Percentiles rank a stretch among this genome's conserved stretches.
Conservation (phyloP, 2,888 invertebrate species). For the Ennomos erosarius region DNA sequence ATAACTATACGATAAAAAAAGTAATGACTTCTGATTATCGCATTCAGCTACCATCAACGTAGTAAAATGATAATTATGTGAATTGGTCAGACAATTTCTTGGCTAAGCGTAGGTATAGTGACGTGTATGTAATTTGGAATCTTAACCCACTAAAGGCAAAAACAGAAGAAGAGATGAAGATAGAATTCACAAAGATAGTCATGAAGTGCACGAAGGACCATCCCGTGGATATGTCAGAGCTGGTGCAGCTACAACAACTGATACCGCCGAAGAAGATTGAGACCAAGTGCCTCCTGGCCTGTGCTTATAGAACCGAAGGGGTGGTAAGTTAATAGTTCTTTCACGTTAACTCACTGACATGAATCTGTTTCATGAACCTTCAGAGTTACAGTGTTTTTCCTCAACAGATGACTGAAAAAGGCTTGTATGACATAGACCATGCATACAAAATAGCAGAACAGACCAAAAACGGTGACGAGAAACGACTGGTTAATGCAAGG, state of each 20-base stretch:
- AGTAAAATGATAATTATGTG: too few species aligned
- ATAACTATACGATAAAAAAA: too few species aligned
- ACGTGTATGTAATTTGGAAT: too few species aligned
- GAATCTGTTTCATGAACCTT: too few species aligned
- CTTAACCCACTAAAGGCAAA: conserved; percentile 41
- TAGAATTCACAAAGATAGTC: conserved; percentile 56
- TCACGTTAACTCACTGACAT: too few species aligned
- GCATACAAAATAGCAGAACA: conserved; percentile 64
- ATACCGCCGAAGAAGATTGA: conserved; percentile 68
- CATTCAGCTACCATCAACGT: too few species aligned
- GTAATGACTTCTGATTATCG: too few species aligned
- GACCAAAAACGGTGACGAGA: conserved; percentile 66
- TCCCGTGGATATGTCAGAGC: conserved; percentile 62
- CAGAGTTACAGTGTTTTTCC: too few species aligned
- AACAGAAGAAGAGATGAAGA: conserved; percentile 67
- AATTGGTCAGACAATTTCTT: too few species aligned
- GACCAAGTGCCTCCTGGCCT: conserved; percentile 77
- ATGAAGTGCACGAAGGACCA: conserved; percentile 65
- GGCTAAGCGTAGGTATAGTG: too few species aligned
- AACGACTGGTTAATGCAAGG: conserved; percentile 60
- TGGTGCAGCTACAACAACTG: conserved; percentile 57
- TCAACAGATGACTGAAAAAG: conserved; percentile 58
- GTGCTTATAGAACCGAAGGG: conserved; percentile 70
- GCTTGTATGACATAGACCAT: conserved; percentile 59
- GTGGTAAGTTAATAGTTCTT: conserved; percentile 53